These are phyloP conservation scores for Conus canariensis DNA, from an alignment of 2,888 invertebrate genomes.

Conservation along the genomic window DNA sequence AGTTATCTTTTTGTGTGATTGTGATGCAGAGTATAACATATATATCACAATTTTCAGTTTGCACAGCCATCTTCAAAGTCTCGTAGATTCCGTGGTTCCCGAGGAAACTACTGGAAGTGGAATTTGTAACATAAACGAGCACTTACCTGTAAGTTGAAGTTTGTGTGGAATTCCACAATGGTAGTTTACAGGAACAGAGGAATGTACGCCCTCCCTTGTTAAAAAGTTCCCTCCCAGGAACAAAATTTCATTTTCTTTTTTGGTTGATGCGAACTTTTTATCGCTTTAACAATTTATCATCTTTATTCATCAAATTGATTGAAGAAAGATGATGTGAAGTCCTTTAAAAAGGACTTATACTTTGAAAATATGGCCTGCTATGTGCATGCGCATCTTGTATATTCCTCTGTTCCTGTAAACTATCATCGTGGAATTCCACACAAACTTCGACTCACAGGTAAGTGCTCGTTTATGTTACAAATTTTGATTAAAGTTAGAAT, in stretches of 20 bases:
- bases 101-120: neutral
- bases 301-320: neutral
- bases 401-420: neutral
- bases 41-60: neutral
- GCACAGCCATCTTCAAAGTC: constrained; percentile 6
- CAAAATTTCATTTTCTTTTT: too few species aligned
- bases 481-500: too few species aligned
- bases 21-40: too few species aligned
- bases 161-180: constrained; percentile 16
- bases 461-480: neutral
- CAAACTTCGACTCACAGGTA: constrained; percentile 5
- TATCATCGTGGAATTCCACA: neutral
- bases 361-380: neutral
- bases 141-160: constrained; percentile 16
- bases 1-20: too few species aligned
- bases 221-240: too few species aligned
- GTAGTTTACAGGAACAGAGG: constrained; percentile 16
- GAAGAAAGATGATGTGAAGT: neutral
- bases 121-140: constrained; percentile 8
- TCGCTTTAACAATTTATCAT: neutral
- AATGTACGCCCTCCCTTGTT: neutral
- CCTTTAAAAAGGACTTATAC: neutral
- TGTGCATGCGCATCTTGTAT: neutral
- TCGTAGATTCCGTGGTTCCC: constrained; percentile 1
- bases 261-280: too few species aligned